Base-by-base conservation (phyloP, 2,888 invertebrate species). In the Carabus problematicus region DNA sequence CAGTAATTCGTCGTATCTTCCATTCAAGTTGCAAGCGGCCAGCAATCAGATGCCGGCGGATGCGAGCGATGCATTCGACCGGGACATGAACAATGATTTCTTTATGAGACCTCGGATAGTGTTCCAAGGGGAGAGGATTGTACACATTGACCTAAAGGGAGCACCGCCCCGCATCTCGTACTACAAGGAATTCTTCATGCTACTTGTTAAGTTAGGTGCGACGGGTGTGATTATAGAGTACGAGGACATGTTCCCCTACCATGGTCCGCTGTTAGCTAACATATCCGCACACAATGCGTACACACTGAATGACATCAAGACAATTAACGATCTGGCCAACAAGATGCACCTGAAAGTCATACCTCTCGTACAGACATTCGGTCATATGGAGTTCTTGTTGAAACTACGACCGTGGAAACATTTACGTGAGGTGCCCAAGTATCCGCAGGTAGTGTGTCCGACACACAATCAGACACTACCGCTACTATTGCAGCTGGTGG, bases 181-280 rank as follows among this genome's bases (percentile, higher is more conserved):
- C 75, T 85, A 88, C 69, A 78, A 83, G 61, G 81, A 85, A 8
- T 73, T 94, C 0, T 85, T 94, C 68, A 87, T 87, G 0, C 80
- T 88, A 70, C 77, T 93, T 8, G 84, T 83, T 59, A 82, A 82
- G 19, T 77, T 89, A 47, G 91, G 93, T n/a, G 92, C 89, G 0
- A 94, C 91, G 19, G 93, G 92, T 0, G 77, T 95, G 11, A 81
- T 94, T 3, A 84, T 95, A 42, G 94, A 95, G 77, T 95, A 94
- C 78, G 94, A 95, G 79, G 94, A 95, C 75, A 93, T 91, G 91
- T 94, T 94, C 80, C 94, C 94, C 0, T 95, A 89, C 78, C 80
- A 83, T 41, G 90, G 87, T 0, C 78, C 77, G 7, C 79, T 92
- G 7, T 71, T 78, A 14, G 79, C 79, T 39, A 86, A 86, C 73